Base-by-base conservation (phyloP, 2,888 invertebrate genomes). In the Cybosia mesomella region DNA sequence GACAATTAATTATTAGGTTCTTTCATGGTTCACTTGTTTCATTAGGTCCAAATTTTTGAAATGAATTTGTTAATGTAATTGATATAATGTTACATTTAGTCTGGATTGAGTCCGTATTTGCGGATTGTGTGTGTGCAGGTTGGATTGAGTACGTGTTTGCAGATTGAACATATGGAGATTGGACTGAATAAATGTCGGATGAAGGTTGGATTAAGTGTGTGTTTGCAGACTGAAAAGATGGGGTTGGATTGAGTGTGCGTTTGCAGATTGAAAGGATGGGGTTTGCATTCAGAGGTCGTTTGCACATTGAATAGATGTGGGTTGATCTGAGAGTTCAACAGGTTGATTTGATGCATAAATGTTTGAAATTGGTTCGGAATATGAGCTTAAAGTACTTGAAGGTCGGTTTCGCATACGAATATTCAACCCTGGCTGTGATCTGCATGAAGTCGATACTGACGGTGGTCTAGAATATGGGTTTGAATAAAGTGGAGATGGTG, bases 321-420 rank as follows among this genome's bases (percentile, higher is more conserved):
- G 58, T 69, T 69, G 66, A 66, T 68, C 68, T 72, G 68, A 72
- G 72, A 69, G 66, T 72, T 72, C 71, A 69, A 72, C 72, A 73
- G 73, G 73, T 67, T 71, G 73, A 69, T 71, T 74, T 74, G 69
- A 71, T 67, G 69, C 71, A 68, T 68, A 13, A 68, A 66, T 69
- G 66, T 68, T 68, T 65, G 65, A 65, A 68, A 68, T 70, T 70
- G 70, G 74, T 72, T 72, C 72, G 67, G 74, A 72, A 72, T 72
- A 75, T 66, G 72, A 74, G 68, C 64, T 74, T 72, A 65, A 64
- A 67, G 74, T 66, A 72, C 67, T 68, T 64, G 72, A 75, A 60
- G 72, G 72, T 71, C 72, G 68, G 74, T 53, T 70, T 70, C 58
- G 73, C n/a, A n/a, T n/a, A n/a, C n/a, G n/a, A n/a, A n/a, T n/a